Base-by-base conservation (phyloP, 2,888 invertebrate species). In the Athrips mouffetella region DNA sequence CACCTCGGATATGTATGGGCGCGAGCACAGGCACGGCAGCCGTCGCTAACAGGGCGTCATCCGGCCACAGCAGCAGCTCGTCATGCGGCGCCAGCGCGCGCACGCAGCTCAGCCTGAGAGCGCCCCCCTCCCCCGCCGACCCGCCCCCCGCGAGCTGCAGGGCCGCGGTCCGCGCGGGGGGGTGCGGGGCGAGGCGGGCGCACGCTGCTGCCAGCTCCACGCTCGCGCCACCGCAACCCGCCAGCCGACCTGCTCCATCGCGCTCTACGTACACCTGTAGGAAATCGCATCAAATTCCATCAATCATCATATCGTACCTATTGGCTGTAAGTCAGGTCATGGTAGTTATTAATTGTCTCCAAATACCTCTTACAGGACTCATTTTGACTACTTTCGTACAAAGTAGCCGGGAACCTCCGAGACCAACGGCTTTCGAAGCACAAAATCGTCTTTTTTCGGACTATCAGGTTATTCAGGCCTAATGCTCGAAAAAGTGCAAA, bases 1-100 rank as follows among this genome's bases (percentile, higher is more conserved):
- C 80, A 96, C 96, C 94, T 91, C 92, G 91, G 55, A 96, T 96
- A 67, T 96, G 94, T 1, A 86, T 82, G 0, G 94, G 94, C 6
- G 92, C 60, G 15, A 67, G 59, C 70, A 95, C 94, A 0, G 95
- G 96, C 68, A 96, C 92, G 48, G 91, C 91, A 65, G 94, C 82
- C 45, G 92, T 89, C 1, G 93, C 91, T 10, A 94, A 86, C 51
- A 95, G 85, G 54, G 92, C 92, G 59, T 94, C 94, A 5, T 94
- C 92, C 75, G 96, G 96, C 97, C 98, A 98, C 60, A 96, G 89
- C 23, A 91, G 84, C 41, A 96, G 81, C 61, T 94, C 93, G 51
- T 94, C 92, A 27, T 93, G 94, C 1, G 89, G 83, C 39, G 86
- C 80, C 49, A 89, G 78, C 56, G 80, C 81, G 30, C 76, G 73